Evolutionary conservation across 2,888 invertebrate genomes (phyloP), one percentile per base, ranked within the genome.

Genomic region (Platycheirus albimanus): DNA sequence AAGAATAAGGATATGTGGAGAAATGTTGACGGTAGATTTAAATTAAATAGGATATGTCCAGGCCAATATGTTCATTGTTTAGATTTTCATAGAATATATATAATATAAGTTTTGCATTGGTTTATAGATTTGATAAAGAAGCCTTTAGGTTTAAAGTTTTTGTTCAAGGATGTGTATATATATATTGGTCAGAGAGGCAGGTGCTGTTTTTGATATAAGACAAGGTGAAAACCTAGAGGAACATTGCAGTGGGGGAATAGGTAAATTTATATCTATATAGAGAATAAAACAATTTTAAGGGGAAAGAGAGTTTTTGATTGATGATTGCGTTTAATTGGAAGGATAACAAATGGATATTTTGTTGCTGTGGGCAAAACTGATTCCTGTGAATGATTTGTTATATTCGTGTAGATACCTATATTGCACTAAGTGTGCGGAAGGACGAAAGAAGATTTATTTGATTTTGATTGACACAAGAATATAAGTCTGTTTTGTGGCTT

Each of bases 301-400:
- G 63, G 58, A 24, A n/a, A n/a, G 56, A 20, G 56, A 77, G 56
- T 51, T 51, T 74, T 74, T 83, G 83, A 78, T 83, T 78, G 83
- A 83, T 83, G 83, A 83, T 83, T 74, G 69, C 56, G 47, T 78
- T 78, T 78, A 83, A 83, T 78, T 78, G 78, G 69, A 78, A 83
- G 74, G 69, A 78, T 83, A 78, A 83, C 69, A 78, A 83, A 78
- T 78, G 78, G 78, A 78, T 64, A 63, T 77, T 81, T 77, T 81
- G 71, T 61, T 71, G 47, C 30, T 58, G 24, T 19, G 38, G 36
- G 30, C 11, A 15, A 30, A 64, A 54, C 56, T 56, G 56, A 49
- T 41, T 58, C 15, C 17, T 36, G 30, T 52, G 51, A 64, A 58
- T 61, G 72, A 79, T 74, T 80, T 74, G 79, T 80, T 80, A 69